Evolutionary conservation across 2,888 invertebrate species (phyloP).

Genomic region (Agrilus biguttatus): DNA sequence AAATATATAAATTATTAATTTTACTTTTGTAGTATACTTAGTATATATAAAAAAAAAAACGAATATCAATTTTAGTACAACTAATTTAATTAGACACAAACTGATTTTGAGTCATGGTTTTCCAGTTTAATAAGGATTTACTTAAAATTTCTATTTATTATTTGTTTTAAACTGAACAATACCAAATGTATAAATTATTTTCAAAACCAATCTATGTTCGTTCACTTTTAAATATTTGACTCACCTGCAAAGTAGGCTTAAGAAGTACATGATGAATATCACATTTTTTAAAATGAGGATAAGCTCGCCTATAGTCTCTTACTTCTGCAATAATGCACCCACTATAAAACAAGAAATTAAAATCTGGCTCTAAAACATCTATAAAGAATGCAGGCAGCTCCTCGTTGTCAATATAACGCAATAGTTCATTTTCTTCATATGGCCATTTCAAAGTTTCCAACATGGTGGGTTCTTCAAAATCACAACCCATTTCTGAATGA

Average conservation of each 20-base stretch:
- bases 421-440: conserved; percentile 77
- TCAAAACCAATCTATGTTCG: too few relatives aligned
- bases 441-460: conserved; percentile 71
- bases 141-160: not conserved
- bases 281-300: conserved; percentile 54
- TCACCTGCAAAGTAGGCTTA: conserved; percentile 74
- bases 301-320: conserved; percentile 73
- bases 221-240: too few relatives aligned
- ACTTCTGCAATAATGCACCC: conserved; percentile 87
- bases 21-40: too few relatives aligned
- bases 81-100: too few relatives aligned
- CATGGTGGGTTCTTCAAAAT: conserved; percentile 41
- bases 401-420: conserved; percentile 81
- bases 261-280: conserved; percentile 78
- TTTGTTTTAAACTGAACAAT: not conserved
- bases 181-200: too few relatives aligned
- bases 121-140: conserved; percentile 19
- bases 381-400: conserved; percentile 77
- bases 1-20: too few relatives aligned
- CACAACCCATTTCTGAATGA: conserved; percentile 14
- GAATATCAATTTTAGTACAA: too few relatives aligned
- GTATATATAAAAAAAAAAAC: too few relatives aligned
- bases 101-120: too few relatives aligned
- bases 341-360: conserved; percentile 77
- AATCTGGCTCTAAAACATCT: conserved; percentile 68